These are phyloP conservation scores for Ditylenchus weischeri DNA, from an alignment of 2,888 invertebrate species.

Conservation along the genomic window DNA sequence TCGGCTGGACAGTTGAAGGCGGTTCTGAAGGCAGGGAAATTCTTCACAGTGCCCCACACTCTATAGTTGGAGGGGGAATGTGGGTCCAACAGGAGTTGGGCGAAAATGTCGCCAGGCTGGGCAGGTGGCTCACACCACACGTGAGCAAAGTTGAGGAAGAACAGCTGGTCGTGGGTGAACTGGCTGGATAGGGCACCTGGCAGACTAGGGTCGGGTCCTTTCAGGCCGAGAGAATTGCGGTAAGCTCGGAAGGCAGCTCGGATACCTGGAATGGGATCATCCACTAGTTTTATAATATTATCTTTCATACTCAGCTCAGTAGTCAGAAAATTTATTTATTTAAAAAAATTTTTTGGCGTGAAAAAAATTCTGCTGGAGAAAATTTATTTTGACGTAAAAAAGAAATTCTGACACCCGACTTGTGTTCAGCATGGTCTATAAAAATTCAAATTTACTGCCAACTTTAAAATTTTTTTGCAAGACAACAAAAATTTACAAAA, in stretches of 20 bases:
- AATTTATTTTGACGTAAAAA: too few relatives aligned
- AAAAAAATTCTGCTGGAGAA: too few relatives aligned
- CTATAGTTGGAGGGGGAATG: constrained; percentile 52
- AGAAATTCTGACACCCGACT: too few relatives aligned
- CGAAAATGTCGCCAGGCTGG: constrained; percentile 18
- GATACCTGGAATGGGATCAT: constrained; percentile 28
- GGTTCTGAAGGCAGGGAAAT: constrained; percentile 55
- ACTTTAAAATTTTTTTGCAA: too few relatives aligned
- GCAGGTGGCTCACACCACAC: constrained; percentile 49
- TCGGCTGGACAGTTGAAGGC: constrained; percentile 53
- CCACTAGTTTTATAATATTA: too few relatives aligned
- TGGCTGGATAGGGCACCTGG: constrained; percentile 35
- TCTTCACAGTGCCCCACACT: constrained; percentile 47
- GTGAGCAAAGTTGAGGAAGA: constrained; percentile 52
- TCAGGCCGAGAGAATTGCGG: constrained; percentile 42
- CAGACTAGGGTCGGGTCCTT: constrained; percentile 49
- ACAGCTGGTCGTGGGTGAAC: constrained; percentile 53
- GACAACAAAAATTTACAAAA: too few relatives aligned
- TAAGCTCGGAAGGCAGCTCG: constrained; percentile 53
- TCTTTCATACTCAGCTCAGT: too few relatives aligned
- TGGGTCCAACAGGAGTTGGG: constrained; percentile 43
- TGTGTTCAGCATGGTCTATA: too few relatives aligned
- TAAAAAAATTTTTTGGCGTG: too few relatives aligned
- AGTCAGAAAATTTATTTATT: too few relatives aligned
- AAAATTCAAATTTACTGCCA: too few relatives aligned